Evolutionary conservation across 30 jellyfish, hydroid and myxozoan genomes (phyloP), one percentile per base, ranked within the genome.

Genomic region (Aurelia sp.): DNA sequence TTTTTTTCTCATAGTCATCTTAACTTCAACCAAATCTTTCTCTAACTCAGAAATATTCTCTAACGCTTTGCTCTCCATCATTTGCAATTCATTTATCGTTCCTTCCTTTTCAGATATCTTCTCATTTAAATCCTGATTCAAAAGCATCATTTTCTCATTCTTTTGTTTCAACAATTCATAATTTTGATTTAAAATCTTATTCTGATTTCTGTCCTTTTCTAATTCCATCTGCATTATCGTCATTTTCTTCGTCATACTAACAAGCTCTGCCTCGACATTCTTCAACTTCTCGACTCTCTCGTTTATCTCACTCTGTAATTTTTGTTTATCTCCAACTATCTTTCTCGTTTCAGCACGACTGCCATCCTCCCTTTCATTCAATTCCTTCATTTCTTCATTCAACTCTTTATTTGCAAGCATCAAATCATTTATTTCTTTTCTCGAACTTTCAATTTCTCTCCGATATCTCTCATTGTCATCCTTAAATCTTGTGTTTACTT

Each of bases 41-140:
- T 88, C 96, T 80, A 88, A 53, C 48, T 72, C 88, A 20, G 91
- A 74, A 69, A 74, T 88, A 64, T 71, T 67, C 30, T 62, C 88
- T 67, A 88, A 59, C 17, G 82, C 90, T 65, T 78, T 77, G 27
- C 30, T 27, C 63, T 88, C 96, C 66, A 74, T 70, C 47, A 78
- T 62, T 61, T 77, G 85, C 53, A 59, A 52, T 53, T 88, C 96
- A 9, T 12, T n/a, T 9, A 78, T 60, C 10, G 18, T 27, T 22
- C 68, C 38, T 19, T 77, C 91, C 50, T 88, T 67, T 21, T 62
- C 89, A 3, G 65, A 55, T 24, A 71, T 44, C 67, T 30, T 57
- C 27, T 77, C 91, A 21, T 63, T 78, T 64, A 88, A 50, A 21
- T 88, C 91, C 53, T 78, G 60, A 22, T 30, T 72, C 21, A 22